Conservation (phyloP, 2,888 invertebrate species). For the Sinelater perroti region DNA sequence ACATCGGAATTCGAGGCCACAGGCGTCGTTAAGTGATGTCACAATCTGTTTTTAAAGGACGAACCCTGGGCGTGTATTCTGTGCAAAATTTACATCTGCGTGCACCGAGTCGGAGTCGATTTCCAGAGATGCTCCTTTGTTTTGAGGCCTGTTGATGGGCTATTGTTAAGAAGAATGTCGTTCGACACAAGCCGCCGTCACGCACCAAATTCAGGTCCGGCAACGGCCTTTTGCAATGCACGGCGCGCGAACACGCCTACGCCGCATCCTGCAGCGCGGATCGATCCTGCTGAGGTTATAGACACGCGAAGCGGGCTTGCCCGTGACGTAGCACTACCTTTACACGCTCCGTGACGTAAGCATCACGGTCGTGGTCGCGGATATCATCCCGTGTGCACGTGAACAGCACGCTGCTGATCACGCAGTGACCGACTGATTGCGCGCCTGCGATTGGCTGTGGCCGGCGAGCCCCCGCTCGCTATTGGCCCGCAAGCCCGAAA, state of each 20-base stretch:
- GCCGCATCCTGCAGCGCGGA: constrained; percentile 26
- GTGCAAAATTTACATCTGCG: no score
- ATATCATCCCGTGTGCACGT: constrained; percentile 84
- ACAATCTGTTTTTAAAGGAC: no score
- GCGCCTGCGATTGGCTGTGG: constrained; percentile 66
- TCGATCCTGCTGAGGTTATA: constrained; percentile 35
- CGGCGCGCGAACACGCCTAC: constrained; percentile 49
- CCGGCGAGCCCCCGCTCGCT: constrained; percentile 74
- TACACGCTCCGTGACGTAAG: constrained; percentile 66
- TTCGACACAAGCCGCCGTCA: no score
- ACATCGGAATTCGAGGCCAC: no score
- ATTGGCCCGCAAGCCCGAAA: constrained; percentile 64
- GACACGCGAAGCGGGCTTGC: constrained; percentile 46
- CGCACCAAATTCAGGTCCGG: no score
- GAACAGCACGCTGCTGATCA: constrained; percentile 81
- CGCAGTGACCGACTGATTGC: constrained; percentile 79
- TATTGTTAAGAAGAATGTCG: no score
- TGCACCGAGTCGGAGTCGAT: no score
- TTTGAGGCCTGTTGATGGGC: no score
- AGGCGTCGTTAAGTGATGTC: no score
- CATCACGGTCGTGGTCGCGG: constrained; percentile 70
- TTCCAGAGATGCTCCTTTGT: no score
- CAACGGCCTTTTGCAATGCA: no score
- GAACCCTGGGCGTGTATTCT: no score
- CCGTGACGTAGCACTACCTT: constrained; percentile 55